Evolutionary conservation across 1,140 invertebrate genomes (phyloP), one percentile per base, ranked within the genome.

Genomic region (Triops longicaudatus): DNA sequence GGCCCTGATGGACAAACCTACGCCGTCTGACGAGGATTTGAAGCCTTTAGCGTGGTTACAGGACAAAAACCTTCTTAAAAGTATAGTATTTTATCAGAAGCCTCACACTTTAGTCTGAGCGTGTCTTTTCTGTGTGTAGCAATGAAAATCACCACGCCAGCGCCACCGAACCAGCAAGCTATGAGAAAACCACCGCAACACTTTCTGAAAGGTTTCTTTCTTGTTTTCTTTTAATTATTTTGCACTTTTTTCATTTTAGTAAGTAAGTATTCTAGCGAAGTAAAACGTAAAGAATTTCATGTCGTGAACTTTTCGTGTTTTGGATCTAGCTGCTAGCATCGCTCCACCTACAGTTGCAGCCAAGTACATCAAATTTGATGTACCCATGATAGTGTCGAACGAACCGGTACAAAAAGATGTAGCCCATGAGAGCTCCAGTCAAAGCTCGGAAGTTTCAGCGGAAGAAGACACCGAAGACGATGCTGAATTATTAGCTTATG

Each of bases 31-130:
- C 82, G 93, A 95, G 80, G 95, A 98, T 81, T 86, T 98, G 37
- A 96, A 93, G 1, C 92, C 92, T 78, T 85, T 98, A 1, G 89
- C 92, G 73, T 98, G 95, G 95, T 85, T 98, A 11, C 94, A 96
- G 83, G 93, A 97, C 83, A 91, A 89, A 81, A 95, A 98, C 86
- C 84, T 97, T 79, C 87, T 97, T 11, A 95, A 95, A 87, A 90
- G 91, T 87, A 82, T 31, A 12, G 9, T 63, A 27, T 0, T 0
- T 77, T 73, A 63, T 5, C 17, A 7, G 17, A 77, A 78, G 41
- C 41, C 14, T 75, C 44, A 5, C 9, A 14, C 26, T n/a, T n/a
- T n/a, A n/a, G n/a, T n/a, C 63, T 71, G 17, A 78, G 37, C 27
- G 26, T 41, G 73, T 84, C n/a, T 14, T 50, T n/a, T 2, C n/a